These are phyloP conservation scores for Gambelia wislizenii DNA, from an alignment of 2,797 vertebrate genomes.

Conservation along the genomic window DNA sequence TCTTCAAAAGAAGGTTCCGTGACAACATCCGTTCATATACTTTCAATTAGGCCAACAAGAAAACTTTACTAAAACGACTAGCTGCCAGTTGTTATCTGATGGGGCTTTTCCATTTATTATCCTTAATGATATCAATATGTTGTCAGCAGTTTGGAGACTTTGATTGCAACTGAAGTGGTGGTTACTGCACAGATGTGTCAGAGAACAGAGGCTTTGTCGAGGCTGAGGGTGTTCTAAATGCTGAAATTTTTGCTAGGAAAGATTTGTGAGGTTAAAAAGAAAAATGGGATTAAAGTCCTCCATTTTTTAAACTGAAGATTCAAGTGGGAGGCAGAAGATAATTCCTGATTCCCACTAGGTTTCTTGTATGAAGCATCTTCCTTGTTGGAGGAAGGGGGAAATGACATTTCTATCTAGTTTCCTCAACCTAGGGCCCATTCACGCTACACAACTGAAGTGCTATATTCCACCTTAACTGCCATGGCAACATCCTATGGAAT, in stretches of 20 bases:
- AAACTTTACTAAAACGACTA: not conserved
- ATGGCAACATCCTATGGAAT: too few species aligned
- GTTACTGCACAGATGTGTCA: constrained; percentile 25
- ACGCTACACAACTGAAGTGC: too few species aligned
- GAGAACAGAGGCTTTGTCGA: not conserved
- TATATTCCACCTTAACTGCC: too few species aligned
- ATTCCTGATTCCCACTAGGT: not conserved
- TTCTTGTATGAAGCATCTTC: not conserved
- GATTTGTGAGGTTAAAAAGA: not conserved
- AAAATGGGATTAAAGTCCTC: not conserved
- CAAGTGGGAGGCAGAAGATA: not conserved
- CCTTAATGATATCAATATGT: constrained; percentile 2
- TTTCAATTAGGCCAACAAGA: constrained; percentile 32
- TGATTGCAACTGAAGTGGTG: constrained; percentile 32
- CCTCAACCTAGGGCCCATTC: not conserved
- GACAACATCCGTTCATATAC: constrained; percentile 29
- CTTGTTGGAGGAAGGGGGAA: not conserved
- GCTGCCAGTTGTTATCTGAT: constrained; percentile 1
- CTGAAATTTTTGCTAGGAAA: not conserved
- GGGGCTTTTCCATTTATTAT: constrained; percentile 4
- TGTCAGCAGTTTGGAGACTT: constrained; percentile 20
- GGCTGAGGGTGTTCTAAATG: not conserved
- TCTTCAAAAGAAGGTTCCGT: constrained; percentile 34
- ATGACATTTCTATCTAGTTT: not conserved
- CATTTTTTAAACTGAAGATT: not conserved